phyloP scores from a whole-genome alignment of 2,113 vertebrate species.

The Istiophorus platypterus region DNA sequence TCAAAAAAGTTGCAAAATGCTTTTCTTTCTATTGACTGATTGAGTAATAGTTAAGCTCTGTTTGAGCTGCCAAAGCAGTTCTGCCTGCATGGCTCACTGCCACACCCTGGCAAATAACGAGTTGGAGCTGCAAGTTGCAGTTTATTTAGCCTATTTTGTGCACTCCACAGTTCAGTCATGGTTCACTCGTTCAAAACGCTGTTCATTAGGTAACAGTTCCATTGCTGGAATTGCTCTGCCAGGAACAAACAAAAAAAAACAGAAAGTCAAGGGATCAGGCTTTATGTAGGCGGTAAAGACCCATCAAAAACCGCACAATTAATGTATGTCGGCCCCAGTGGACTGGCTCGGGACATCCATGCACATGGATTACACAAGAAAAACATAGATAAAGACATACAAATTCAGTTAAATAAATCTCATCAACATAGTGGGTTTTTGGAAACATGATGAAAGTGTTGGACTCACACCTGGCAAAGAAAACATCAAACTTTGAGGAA shows the following conservation, averaged over 20 bases:
- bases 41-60: background rate
- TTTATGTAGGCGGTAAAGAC: background rate
- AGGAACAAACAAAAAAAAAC: background rate
- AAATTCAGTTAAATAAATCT: background rate
- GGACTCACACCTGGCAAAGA: background rate
- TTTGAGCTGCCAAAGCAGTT: background rate
- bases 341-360: background rate
- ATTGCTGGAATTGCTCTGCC: background rate
- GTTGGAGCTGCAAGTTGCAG: background rate
- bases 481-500: background rate
- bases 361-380: background rate
- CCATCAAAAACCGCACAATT: background rate
- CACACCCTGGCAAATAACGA: background rate
- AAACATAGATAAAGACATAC: background rate
- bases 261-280: background rate
- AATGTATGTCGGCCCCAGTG: background rate
- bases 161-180: background rate
- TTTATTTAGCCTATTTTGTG: background rate
- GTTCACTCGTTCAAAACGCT: slow-evolving; percentile 1
- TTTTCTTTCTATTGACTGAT: background rate
- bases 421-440: background rate
- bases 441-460: background rate
- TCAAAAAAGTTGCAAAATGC: background rate
- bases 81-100: background rate
- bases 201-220: background rate